Percentiles rank a stretch among this genome's conserved stretches.
Conservation (phyloP, 1,140 invertebrate species). For the Teleopsis dalmanni region DNA sequence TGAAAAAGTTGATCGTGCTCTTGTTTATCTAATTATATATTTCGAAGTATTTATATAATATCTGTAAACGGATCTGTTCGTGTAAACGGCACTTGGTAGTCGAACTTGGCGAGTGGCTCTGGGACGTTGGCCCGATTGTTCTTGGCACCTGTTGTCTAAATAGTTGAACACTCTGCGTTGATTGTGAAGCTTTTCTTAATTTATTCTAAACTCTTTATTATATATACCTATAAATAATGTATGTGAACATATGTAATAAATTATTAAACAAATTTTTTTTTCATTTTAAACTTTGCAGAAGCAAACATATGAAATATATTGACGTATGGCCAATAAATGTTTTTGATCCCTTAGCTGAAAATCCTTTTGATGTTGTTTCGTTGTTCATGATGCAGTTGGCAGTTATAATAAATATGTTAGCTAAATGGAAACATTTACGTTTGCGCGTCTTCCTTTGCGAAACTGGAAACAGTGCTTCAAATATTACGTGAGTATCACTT, state of each 20-base stretch:
- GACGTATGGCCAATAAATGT: slow-evolving; percentile 97
- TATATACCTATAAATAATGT: too few relatives aligned
- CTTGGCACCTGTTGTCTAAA: too few relatives aligned
- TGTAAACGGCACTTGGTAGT: too few relatives aligned
- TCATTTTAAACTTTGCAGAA: slow-evolving; percentile 41
- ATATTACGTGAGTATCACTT: background rate
- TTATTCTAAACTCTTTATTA: too few relatives aligned
- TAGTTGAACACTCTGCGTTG: too few relatives aligned
- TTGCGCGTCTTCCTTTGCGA: slow-evolving; percentile 80
- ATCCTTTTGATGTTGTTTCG: slow-evolving; percentile 77
- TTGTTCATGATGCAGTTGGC: slow-evolving; percentile 95
- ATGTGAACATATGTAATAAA: background rate
- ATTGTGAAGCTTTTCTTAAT: too few relatives aligned
- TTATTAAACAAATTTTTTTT: background rate
- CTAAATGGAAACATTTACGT: slow-evolving; percentile 70
- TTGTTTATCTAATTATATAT: too few relatives aligned
- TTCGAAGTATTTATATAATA: too few relatives aligned
- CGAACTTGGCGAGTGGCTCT: too few relatives aligned
- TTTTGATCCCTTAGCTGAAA: slow-evolving; percentile 65
- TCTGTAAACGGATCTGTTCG: too few relatives aligned
- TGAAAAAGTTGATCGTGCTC: too few relatives aligned
- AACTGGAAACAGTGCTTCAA: slow-evolving; percentile 29
- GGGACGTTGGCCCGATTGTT: too few relatives aligned
- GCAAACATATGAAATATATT: slow-evolving; percentile 66
- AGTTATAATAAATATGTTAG: slow-evolving; percentile 92